Percentiles rank a stretch among this genome's conserved stretches.
These are phyloP conservation scores for Mastacembelus armatus DNA, from an alignment of 2,797 vertebrate genomes.

Conservation along the genomic window DNA sequence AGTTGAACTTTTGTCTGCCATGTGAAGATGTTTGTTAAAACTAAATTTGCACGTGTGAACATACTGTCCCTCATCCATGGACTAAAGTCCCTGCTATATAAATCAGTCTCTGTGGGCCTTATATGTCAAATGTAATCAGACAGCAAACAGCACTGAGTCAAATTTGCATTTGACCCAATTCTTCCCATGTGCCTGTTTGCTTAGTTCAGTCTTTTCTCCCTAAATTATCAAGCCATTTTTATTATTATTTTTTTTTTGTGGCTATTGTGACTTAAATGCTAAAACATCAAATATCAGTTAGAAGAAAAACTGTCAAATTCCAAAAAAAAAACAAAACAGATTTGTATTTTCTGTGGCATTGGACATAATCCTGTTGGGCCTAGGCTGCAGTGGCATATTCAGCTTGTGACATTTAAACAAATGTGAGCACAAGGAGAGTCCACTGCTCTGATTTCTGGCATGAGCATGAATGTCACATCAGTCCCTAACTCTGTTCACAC, in stretches of 20 bases:
- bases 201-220: slow-evolving; percentile 28
- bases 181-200: slow-evolving; percentile 38
- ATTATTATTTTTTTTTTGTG: too few relatives aligned
- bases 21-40: too few relatives aligned
- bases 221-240: slow-evolving; percentile 39
- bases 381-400: slow-evolving; percentile 35
- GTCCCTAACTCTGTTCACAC: slow-evolving; percentile 16
- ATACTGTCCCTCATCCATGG: too few relatives aligned
- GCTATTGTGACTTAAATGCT: slow-evolving; percentile 6
- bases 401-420: slow-evolving; percentile 62
- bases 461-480: slow-evolving; percentile 45
- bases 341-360: slow-evolving; percentile 19
- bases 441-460: slow-evolving; percentile 32
- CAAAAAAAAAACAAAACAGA: slow-evolving; percentile 18
- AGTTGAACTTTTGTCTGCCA: too few relatives aligned
- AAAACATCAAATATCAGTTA: slow-evolving; percentile 1
- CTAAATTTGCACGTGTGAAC: too few relatives aligned
- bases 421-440: slow-evolving; percentile 37
- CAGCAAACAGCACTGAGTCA: slow-evolving; percentile 44
- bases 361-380: slow-evolving; percentile 48
- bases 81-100: slow-evolving; percentile 26
- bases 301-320: slow-evolving; percentile 12
- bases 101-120: slow-evolving; percentile 43
- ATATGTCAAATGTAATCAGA: slow-evolving; percentile 57
- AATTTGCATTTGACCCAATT: slow-evolving; percentile 77